These are phyloP conservation scores for Kuschelorhynchus macadamiae DNA, from an alignment of 2,888 invertebrate genomes.

Conservation along the genomic window DNA sequence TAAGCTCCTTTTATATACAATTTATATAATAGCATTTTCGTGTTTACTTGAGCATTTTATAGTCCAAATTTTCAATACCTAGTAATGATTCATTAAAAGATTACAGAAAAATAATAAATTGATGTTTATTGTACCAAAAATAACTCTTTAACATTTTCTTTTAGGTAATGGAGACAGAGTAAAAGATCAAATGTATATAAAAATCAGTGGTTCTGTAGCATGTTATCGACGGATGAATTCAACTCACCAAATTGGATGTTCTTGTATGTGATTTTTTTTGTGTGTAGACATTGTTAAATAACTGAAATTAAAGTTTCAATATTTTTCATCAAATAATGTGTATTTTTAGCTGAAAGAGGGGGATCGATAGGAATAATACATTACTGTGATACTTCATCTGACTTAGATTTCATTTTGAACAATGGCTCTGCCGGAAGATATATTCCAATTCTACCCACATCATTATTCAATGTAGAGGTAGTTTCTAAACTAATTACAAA, in stretches of 20 bases:
- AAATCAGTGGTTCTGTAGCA: conserved; percentile 79
- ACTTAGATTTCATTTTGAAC: conserved; percentile 81
- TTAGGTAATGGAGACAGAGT: conserved; percentile 74
- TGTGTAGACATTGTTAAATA: conserved; percentile 1
- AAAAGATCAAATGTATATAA: conserved; percentile 86
- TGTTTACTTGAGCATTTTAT: too few relatives aligned
- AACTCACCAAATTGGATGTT: conserved; percentile 95
- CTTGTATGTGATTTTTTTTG: conserved; percentile 77
- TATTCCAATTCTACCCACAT: conserved; percentile 79
- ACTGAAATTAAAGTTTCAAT: neutral
- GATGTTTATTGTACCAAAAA: too few relatives aligned
- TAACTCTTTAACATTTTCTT: conserved; percentile 38
- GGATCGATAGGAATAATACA: conserved; percentile 92
- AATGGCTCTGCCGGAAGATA: conserved; percentile 86
- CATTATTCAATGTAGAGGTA: conserved; percentile 72
- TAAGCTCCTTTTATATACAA: neutral
- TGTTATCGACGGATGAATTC: conserved; percentile 95
- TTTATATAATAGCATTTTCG: neutral
- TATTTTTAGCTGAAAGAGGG: conserved; percentile 74
- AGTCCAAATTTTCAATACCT: too few relatives aligned
- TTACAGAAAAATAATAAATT: neutral
- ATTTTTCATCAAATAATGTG: neutral
- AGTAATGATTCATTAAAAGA: neutral
- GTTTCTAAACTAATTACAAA: conserved; percentile 71
- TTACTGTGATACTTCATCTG: conserved; percentile 75